These are phyloP conservation scores for Campopleginae sp. DNA, from an alignment of 2,888 invertebrate genomes.

Conservation along the genomic window DNA sequence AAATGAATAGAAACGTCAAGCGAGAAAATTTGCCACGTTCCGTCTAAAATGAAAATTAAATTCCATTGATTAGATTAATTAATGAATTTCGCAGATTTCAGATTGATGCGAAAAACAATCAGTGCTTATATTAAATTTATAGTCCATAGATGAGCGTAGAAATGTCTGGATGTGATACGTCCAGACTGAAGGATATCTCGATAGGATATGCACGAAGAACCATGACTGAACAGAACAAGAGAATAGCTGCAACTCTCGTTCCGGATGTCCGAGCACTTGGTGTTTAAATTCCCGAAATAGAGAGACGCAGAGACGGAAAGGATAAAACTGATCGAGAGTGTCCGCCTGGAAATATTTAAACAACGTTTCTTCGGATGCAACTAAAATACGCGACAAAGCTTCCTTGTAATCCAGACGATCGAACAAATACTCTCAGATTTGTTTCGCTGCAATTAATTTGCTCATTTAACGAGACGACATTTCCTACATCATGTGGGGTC, in stretches of 20 bases:
- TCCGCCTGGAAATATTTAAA: slow-evolving; percentile 51
- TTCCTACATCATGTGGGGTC: neutral
- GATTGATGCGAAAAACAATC: too few species aligned
- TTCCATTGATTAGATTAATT: too few species aligned
- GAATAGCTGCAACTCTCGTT: slow-evolving; percentile 36
- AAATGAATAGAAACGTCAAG: neutral
- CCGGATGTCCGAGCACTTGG: slow-evolving; percentile 43
- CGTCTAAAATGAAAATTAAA: too few species aligned
- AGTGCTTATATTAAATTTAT: neutral
- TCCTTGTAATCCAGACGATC: neutral
- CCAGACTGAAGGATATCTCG: slow-evolving; percentile 1
- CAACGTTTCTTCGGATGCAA: slow-evolving; percentile 30
- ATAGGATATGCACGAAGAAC: slow-evolving; percentile 36
- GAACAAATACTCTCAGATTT: neutral
- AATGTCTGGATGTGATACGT: neutral
- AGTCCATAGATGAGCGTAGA: neutral
- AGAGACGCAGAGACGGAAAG: slow-evolving; percentile 15
- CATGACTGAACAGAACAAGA: slow-evolving; percentile 28
- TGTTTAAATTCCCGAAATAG: slow-evolving; percentile 43
- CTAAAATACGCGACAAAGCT: slow-evolving; percentile 15
- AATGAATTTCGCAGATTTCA: too few species aligned
- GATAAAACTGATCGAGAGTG: slow-evolving; percentile 29
- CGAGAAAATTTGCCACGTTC: too few species aligned
- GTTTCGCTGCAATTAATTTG: neutral
- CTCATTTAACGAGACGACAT: neutral